These are phyloP conservation scores for Gobio gobio DNA, from an alignment of 2,113 vertebrate species.

Conservation along the genomic window DNA sequence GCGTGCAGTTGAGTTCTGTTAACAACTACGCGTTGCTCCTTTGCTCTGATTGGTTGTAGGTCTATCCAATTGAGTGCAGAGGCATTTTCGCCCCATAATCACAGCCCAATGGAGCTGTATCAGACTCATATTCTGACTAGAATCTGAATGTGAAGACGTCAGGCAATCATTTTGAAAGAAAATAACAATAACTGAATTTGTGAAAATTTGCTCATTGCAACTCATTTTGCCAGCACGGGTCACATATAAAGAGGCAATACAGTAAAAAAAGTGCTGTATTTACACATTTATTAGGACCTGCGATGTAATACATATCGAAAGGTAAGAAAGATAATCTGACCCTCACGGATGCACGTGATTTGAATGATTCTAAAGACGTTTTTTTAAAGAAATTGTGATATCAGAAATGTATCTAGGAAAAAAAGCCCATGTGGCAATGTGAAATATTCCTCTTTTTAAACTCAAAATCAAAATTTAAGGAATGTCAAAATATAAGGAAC, in stretches of 20 bases:
- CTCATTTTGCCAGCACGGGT: too few species aligned
- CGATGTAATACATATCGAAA: not conserved
- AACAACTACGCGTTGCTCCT: too few species aligned
- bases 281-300: not conserved
- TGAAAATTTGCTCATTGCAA: too few species aligned
- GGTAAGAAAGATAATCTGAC: not conserved
- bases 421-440: not conserved
- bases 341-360: not conserved
- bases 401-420: not conserved
- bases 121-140: too few species aligned
- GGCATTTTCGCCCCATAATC: too few species aligned
- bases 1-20: too few species aligned
- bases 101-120: too few species aligned
- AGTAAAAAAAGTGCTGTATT: not conserved
- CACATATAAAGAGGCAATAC: not conserved
- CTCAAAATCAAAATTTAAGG: not conserved
- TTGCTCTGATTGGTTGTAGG: too few species aligned
- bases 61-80: too few species aligned
- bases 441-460: not conserved
- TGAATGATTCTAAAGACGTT: not conserved
- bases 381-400: not conserved
- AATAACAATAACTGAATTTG: too few species aligned
- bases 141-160: too few species aligned
- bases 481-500: not conserved
- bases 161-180: too few species aligned